Conservation (phyloP, 2,888 invertebrate genomes). For the Heliconius aoede region DNA sequence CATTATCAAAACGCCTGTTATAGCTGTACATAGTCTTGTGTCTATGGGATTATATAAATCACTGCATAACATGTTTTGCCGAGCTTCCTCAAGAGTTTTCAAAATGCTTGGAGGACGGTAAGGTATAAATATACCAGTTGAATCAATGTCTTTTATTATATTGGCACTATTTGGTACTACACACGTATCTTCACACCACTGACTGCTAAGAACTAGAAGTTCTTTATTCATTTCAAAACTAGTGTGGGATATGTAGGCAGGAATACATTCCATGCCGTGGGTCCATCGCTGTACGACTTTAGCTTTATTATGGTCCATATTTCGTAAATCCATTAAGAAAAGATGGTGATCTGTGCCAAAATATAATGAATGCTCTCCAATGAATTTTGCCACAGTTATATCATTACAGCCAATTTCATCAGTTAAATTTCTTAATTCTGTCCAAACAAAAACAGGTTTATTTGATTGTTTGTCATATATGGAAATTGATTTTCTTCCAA, state of each 20-base stretch:
- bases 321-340: constrained; percentile 68
- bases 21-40: constrained; percentile 62
- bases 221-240: constrained; percentile 68
- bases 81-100: constrained; percentile 62
- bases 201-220: constrained; percentile 69
- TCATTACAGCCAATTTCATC: constrained; percentile 66
- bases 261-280: constrained; percentile 81
- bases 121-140: constrained; percentile 62
- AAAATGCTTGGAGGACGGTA: constrained; percentile 70
- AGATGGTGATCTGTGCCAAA: constrained; percentile 71
- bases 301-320: constrained; percentile 55
- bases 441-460: constrained; percentile 58
- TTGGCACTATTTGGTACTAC: constrained; percentile 66
- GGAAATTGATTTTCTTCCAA: constrained; percentile 61
- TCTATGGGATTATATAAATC: constrained; percentile 66
- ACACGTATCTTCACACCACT: constrained; percentile 76
- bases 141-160: constrained; percentile 53
- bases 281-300: constrained; percentile 81
- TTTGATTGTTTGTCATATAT: constrained; percentile 75
- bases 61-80: constrained; percentile 61
- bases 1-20: constrained; percentile 63
- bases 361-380: constrained; percentile 62
- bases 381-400: constrained; percentile 65
- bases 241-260: constrained; percentile 70
- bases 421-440: constrained; percentile 56